Evolutionary conservation across 2,888 invertebrate species (phyloP), one percentile per base, ranked within the genome.

Genomic region (Lasius platythorax): DNA sequence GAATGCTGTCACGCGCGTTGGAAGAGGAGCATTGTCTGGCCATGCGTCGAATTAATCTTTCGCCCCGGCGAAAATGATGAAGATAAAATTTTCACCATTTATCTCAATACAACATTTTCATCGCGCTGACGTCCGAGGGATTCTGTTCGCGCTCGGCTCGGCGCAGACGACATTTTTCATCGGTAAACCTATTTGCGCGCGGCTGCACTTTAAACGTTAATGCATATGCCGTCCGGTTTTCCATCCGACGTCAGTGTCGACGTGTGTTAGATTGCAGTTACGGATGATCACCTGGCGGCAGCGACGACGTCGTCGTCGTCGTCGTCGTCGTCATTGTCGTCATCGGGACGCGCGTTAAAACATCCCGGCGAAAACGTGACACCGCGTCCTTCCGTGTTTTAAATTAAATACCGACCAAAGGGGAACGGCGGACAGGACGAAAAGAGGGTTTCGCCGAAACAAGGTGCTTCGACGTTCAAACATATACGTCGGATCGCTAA

Each of bases 381-480:
- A 46, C 23, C 18, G 72, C 79, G 28, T 46, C 43, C 83, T 87
- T 87, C 61, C 68, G 63, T 78, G 67, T 82, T 82, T 78, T 68
- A 70, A 87, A 89, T 84, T 87, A 89, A 86, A 87, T 89, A 89
- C 83, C 87, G 64, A 61, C 68, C 46, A 28, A 58, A 58, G 33
- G 11, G 33, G 15, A 43, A 43, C 0, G 28, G 3, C 4, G 43
- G 8, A 3, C 18, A 11, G 18, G 9, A 50, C 50, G 11, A n/a
- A 61, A 79, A 56, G 23, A 40, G 30, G 79, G 6, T 58, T 37
- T 30, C n/a, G 72, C 3, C 73, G 75, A 85, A 84, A 74, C 73
- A 56, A 83, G 83, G 18, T 37, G 37, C 56, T 83, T 68, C 61
- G 50, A 81, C 66, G 70, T 83, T 68, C 40, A 64, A 56, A 72